phyloP scores from a whole-genome alignment of 2,113 vertebrate genomes.

The Callionymus lyra region DNA sequence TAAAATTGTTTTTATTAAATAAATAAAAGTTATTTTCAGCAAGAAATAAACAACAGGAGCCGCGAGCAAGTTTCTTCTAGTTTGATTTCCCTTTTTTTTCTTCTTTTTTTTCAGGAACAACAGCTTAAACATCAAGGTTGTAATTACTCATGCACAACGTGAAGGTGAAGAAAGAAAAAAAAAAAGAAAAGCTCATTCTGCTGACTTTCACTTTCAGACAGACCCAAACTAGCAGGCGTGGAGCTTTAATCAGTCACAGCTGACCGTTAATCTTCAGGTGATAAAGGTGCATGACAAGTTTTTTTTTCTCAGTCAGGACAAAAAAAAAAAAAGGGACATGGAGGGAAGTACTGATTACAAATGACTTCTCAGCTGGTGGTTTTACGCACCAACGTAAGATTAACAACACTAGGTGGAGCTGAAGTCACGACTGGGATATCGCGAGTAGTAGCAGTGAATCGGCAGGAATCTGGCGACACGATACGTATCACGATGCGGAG shows the following conservation, averaged over 20 bases:
- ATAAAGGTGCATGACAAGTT: constrained; percentile 53
- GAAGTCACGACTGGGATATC: too few relatives aligned
- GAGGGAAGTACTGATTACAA: too few relatives aligned
- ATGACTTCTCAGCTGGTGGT: too few relatives aligned
- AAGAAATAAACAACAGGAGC: too few relatives aligned
- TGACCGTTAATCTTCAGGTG: constrained; percentile 87
- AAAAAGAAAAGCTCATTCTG: constrained; percentile 86
- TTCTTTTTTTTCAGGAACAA: constrained; percentile 17
- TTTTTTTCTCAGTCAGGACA: neutral
- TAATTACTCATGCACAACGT: constrained; percentile 97
- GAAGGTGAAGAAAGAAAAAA: constrained; percentile 78
- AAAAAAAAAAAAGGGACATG: too few relatives aligned
- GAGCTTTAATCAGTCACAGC: constrained; percentile 91
- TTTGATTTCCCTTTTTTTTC: constrained; percentile 73
- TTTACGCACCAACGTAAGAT: too few relatives aligned
- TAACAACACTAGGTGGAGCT: too few relatives aligned
- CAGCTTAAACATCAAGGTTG: constrained; percentile 92
- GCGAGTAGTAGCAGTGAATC: too few relatives aligned
- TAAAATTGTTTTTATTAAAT: constrained; percentile 80
- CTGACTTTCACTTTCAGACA: constrained; percentile 93
- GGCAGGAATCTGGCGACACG: too few relatives aligned
- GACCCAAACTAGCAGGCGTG: constrained; percentile 77
- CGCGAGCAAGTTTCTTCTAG: constrained; percentile 81
- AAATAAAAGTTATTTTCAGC: too few relatives aligned
- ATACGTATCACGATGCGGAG: too few relatives aligned